Conservation (phyloP, 92 coral and sea anemone genomes). For the Epizoanthus illoricatus region DNA sequence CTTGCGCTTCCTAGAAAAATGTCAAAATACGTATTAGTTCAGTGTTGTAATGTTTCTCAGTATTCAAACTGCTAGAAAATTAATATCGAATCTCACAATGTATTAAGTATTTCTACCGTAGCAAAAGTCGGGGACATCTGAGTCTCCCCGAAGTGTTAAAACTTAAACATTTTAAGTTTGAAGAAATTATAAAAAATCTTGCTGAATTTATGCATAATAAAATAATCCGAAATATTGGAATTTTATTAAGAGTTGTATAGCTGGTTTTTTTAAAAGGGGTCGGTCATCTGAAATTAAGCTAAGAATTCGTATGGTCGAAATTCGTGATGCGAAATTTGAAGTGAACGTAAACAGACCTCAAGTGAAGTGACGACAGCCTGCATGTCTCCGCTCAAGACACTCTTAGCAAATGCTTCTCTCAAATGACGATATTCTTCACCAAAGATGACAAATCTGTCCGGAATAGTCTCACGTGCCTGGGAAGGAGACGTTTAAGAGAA, state of each 20-base stretch:
- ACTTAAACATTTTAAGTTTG: no score
- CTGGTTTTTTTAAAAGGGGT: neutral
- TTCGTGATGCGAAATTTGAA: neutral
- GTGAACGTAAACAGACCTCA: conserved; percentile 46
- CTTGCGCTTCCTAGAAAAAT: neutral
- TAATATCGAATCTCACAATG: neutral
- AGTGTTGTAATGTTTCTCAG: no score
- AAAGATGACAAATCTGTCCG: conserved; percentile 74
- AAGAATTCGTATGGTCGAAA: neutral
- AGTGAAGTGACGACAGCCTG: conserved; percentile 43
- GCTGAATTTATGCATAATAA: no score
- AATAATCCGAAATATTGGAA: no score
- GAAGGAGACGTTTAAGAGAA: neutral
- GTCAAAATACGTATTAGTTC: neutral
- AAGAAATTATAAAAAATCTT: no score
- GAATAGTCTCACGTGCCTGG: conserved; percentile 49
- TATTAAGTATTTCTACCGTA: neutral
- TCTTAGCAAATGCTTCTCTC: conserved; percentile 70
- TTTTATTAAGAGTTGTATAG: no score
- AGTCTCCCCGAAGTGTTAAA: no score
- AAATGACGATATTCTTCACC: conserved; percentile 55
- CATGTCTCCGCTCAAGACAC: conserved; percentile 50
- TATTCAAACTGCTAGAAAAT: neutral
- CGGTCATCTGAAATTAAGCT: neutral
- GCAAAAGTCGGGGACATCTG: no score